Base-by-base conservation (phyloP, 2,113 vertebrate genomes). In the Oenanthe melanoleuca region DNA sequence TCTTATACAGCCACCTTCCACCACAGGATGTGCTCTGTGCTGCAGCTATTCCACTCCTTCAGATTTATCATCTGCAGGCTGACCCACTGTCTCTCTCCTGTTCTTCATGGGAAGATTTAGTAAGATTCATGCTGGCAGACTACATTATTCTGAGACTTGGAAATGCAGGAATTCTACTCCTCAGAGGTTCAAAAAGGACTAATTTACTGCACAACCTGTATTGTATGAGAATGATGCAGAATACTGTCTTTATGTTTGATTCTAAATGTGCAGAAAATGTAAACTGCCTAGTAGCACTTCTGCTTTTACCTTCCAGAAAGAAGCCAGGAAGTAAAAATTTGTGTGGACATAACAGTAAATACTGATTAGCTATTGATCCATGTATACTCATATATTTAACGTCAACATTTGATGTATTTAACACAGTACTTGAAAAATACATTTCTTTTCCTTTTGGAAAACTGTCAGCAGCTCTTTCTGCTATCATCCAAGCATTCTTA, bases 171-270 rank as follows among this genome's bases (percentile, higher is more conserved):
- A 80, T 84, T 84, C 38, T 70, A 38, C 16, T 66, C 50, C 89
- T 50, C 45, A 81, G 44, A 75, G 20, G 37, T n/a, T 89, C 77
- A 59, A 49, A 89, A 96, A 47, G 7, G 34, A 33, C 16, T 70
- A 34, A 86, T 60, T 91, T 47, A 56, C 53, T 40, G 82, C 31
- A 82, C 18, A 25, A 55, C 47, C n/a, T 55, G 29, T 34, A 49
- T 5, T 45, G 12, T 13, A 67, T 4, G 8, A 79, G 31, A 88
- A 65, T 0, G 0, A 69, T 25, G 28, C 8, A 52, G 17, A 86
- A 92, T 40, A 52, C 5, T 80, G 29, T 5, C 6, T 29, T 60
- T 9, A 13, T 2, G 6, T 29, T 26, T 69, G 45, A 84, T 67
- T 60, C 15, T 60, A 84, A 67, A 64, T 2, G 12, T 29, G 24